Conservation (phyloP, 2,888 invertebrate species). For the Caenorhabditis virilis region DNA sequence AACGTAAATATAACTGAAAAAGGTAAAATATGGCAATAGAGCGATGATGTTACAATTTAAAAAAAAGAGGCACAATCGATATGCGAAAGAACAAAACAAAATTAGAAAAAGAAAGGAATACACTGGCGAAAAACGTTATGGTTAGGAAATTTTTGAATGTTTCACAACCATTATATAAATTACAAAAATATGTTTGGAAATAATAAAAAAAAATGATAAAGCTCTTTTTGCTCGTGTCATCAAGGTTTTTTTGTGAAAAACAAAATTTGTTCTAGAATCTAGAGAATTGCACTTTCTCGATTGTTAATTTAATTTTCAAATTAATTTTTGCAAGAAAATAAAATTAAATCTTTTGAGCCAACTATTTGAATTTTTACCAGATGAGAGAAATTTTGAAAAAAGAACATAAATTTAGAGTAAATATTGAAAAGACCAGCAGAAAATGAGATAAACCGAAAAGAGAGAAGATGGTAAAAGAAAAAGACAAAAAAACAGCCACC, state of each 20-base stretch:
- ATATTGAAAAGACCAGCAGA: neutral
- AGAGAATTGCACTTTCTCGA: neutral
- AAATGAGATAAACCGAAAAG: slow-evolving; percentile 19
- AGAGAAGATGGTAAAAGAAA: slow-evolving; percentile 14
- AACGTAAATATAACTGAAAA: no score
- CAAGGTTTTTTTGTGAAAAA: neutral
- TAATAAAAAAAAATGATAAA: neutral
- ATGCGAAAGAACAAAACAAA: no score
- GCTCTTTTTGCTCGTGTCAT: neutral
- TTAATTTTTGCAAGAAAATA: no score
- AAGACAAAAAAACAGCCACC: slow-evolving; percentile 15
- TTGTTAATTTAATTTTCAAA: neutral
- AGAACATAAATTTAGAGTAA: neutral
- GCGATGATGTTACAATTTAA: no score
- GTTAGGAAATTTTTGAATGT: no score
- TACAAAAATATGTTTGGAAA: no score
- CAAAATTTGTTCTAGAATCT: neutral
- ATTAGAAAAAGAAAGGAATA: no score
- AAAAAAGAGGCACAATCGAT: no score
- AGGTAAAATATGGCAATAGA: no score
- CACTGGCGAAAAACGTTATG: no score
- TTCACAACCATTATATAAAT: no score
- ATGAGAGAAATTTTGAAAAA: neutral
- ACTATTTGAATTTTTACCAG: slow-evolving; percentile 16
- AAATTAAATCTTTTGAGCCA: no score